Conservation (phyloP, 92 coral and sea anemone species). For the Meandrina meandrites region DNA sequence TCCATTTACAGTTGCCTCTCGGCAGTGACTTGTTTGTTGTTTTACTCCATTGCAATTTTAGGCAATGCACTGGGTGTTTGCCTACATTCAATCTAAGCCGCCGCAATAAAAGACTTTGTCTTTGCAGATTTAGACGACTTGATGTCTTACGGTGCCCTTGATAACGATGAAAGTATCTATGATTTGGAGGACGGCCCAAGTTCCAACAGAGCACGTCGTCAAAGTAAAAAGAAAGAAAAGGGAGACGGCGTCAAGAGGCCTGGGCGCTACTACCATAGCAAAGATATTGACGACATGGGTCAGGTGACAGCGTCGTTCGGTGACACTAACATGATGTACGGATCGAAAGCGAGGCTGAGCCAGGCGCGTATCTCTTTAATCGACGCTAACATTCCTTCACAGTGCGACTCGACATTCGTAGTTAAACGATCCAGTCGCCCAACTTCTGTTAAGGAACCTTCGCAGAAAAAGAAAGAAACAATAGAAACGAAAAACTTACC, state of each 20-base stretch:
- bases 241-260: conserved; percentile 53
- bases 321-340: conserved; percentile 16
- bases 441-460: not conserved
- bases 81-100: not conserved
- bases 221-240: conserved; percentile 59
- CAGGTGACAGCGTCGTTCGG: conserved; percentile 18
- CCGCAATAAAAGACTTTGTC: not conserved
- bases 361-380: conserved; percentile 26
- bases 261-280: conserved; percentile 63
- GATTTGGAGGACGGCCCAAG: not conserved
- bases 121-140: conserved; percentile 24
- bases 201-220: conserved; percentile 17
- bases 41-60: too few species aligned
- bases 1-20: too few species aligned
- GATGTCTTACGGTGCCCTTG: conserved; percentile 30
- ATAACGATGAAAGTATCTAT: conserved; percentile 10
- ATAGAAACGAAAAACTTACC: not conserved
- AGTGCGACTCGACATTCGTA: conserved; percentile 1
- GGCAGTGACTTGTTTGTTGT: too few species aligned
- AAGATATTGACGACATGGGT: conserved; percentile 39
- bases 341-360: conserved; percentile 16
- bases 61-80: not conserved
- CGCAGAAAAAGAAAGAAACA: conserved; percentile 1
- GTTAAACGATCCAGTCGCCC: conserved; percentile 15
- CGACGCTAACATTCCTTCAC: conserved; percentile 11